Evolutionary conservation across 2,113 vertebrate genomes (phyloP).

Genomic region (Sisor rabdophorus): DNA sequence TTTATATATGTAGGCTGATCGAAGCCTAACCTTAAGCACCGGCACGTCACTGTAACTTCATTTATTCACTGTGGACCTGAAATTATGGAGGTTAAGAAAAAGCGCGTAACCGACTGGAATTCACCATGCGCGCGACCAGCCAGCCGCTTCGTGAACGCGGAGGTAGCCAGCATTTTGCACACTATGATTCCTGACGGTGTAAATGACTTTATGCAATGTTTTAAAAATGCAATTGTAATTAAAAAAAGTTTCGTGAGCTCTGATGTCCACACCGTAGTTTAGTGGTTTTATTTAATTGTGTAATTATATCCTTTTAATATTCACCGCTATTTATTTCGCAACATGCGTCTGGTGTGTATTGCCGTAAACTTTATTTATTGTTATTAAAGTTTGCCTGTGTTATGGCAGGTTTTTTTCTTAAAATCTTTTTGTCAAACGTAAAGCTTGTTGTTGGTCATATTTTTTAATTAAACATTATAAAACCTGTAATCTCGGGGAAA

Average conservation of each 20-base stretch:
- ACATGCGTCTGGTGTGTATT: constrained; percentile 54
- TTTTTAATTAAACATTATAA: constrained; percentile 47
- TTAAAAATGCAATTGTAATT: constrained; percentile 58
- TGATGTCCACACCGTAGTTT: constrained; percentile 65
- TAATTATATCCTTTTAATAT: constrained; percentile 61
- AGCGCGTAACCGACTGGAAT: constrained; percentile 44
- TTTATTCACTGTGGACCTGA: constrained; percentile 69
- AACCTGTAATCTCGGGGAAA: constrained; percentile 25
- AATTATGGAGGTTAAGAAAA: constrained; percentile 38
- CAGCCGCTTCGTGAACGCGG: constrained; percentile 53
- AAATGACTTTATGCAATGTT: constrained; percentile 73
- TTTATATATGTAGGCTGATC: constrained; percentile 46
- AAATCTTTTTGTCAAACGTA: constrained; percentile 53
- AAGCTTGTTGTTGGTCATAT: constrained; percentile 42
- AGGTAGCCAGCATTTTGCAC: constrained; percentile 74
- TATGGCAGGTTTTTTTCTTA: background rate
- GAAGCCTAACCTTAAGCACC: constrained; percentile 44
- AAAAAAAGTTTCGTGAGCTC: constrained; percentile 50
- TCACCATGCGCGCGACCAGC: constrained; percentile 54
- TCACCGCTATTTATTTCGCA: constrained; percentile 53
- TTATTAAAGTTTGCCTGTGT: constrained; percentile 54
- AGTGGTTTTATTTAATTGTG: constrained; percentile 57
- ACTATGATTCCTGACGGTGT: constrained; percentile 66
- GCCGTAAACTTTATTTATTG: constrained; percentile 53
- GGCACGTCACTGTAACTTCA: constrained; percentile 61